phyloP scores from a whole-genome alignment of 2,888 invertebrate genomes.

The Synanthedon andrenaeformis region DNA sequence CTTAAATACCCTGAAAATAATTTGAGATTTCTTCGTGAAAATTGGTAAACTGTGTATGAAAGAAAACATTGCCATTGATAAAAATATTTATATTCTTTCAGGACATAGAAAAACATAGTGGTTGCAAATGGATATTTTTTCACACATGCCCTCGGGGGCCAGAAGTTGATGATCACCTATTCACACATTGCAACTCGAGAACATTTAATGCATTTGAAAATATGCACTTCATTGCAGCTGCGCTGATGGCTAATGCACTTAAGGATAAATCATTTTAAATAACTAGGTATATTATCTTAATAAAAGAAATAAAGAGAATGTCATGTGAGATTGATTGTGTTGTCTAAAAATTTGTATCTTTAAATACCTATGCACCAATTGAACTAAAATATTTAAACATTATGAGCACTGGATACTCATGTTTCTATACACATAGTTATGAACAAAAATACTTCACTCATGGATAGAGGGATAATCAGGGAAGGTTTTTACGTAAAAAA shows the following conservation, averaged over 20 bases:
- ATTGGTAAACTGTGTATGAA: no score
- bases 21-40: no score
- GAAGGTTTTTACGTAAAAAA: no score
- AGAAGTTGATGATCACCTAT: conserved; percentile 38
- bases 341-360: background rate
- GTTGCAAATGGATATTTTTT: conserved; percentile 39
- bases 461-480: no score
- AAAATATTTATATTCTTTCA: conserved; percentile 13
- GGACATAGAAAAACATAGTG: conserved; percentile 26
- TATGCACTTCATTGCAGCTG: conserved; percentile 48
- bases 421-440: no score
- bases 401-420: no score
- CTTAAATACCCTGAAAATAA: no score
- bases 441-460: no score
- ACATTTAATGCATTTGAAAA: conserved; percentile 43
- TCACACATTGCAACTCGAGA: conserved; percentile 30
- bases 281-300: no score
- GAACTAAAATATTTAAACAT: no score
- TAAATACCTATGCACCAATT: no score
- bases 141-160: conserved; percentile 47
- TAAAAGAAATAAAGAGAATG: background rate
- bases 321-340: background rate
- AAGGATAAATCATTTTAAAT: conserved; percentile 26
- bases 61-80: background rate
- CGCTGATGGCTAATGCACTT: conserved; percentile 38